Percentiles rank a stretch among this genome's conserved stretches.
These are phyloP conservation scores for Rhagologus leucostigma DNA, from an alignment of 2,113 vertebrate species.

Conservation along the genomic window DNA sequence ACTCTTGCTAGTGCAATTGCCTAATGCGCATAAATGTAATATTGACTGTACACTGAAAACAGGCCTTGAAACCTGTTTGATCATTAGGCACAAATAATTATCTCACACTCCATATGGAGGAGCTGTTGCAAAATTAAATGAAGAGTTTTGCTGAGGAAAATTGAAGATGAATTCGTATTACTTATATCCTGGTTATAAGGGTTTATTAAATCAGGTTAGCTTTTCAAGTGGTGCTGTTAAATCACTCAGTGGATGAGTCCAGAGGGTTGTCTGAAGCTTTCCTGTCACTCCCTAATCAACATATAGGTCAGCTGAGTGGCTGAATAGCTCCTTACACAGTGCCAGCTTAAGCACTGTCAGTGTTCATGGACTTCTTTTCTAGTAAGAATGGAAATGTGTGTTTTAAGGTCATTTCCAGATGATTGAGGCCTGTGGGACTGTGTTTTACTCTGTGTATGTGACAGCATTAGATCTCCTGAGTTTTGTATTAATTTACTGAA, in stretches of 20 bases:
- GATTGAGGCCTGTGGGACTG: not conserved
- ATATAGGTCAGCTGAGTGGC: not conserved
- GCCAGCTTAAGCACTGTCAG: not conserved
- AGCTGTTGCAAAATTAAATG: slow-evolving; percentile 9
- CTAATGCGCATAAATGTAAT: not conserved
- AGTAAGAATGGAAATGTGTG: not conserved
- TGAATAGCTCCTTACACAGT: not conserved
- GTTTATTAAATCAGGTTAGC: slow-evolving; percentile 18
- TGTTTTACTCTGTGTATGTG: not conserved
- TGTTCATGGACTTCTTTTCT: not conserved
- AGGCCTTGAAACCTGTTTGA: not conserved
- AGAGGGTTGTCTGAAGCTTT: not conserved
- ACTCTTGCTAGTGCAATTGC: not conserved
- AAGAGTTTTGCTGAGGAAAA: not conserved
- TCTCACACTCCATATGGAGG: not conserved
- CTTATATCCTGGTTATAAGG: not conserved
- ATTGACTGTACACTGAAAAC: not conserved
- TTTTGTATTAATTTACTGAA: not conserved
- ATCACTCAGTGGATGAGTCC: not conserved
- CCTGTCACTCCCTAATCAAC: not conserved
- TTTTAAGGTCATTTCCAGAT: not conserved
- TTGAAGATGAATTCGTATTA: not conserved
- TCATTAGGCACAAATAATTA: not conserved
- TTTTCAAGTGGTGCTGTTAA: not conserved
- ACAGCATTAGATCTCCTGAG: not conserved